These are phyloP conservation scores for Macroglossus sobrinus DNA, from an alignment of 2,113 vertebrate species.

Conservation along the genomic window DNA sequence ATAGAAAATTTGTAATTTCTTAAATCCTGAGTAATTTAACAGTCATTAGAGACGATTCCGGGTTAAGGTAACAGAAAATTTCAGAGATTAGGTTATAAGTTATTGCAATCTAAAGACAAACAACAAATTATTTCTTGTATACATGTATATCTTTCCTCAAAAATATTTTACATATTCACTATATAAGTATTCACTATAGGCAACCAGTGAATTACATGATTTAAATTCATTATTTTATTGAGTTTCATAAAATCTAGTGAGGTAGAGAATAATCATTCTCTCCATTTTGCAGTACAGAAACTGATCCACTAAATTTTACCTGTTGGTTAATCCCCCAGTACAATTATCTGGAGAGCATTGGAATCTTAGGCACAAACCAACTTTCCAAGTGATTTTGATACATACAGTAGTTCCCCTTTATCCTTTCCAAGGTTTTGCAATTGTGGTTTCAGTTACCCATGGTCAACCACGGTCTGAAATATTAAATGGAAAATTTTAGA, in stretches of 20 bases:
- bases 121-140: neutral
- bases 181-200: slow-evolving; percentile 2
- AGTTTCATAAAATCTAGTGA: neutral
- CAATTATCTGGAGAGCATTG: neutral
- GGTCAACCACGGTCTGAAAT: neutral
- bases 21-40: slow-evolving; percentile 46
- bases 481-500: neutral
- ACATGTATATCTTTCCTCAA: neutral
- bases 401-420: neutral
- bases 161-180: slow-evolving; percentile 15
- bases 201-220: neutral
- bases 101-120: neutral
- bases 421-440: neutral
- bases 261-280: neutral
- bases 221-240: slow-evolving; percentile 10
- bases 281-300: neutral
- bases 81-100: neutral
- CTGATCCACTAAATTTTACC: neutral
- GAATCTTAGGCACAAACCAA: neutral
- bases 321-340: neutral
- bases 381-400: neutral
- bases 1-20: slow-evolving; percentile 51
- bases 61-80: neutral
- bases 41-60: slow-evolving; percentile 1
- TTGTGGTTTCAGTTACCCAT: neutral